phyloP scores from a whole-genome alignment of 1,140 invertebrate genomes.

The Drosophila simulans region DNA sequence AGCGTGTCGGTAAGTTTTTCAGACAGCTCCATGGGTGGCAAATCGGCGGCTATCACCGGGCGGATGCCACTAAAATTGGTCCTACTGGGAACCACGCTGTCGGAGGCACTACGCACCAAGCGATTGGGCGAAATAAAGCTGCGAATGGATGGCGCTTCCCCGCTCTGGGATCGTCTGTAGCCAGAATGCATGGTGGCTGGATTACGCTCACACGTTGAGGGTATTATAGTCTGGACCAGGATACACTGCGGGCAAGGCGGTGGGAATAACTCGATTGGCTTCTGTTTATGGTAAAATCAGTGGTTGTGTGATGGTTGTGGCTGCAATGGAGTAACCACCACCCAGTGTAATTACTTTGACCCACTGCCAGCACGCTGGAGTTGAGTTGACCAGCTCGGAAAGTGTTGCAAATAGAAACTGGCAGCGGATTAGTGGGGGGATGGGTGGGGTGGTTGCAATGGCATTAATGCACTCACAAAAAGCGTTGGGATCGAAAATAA shows the following conservation, averaged over 20 bases:
- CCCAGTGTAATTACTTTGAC: conserved; percentile 68
- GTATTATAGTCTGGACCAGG: too few species aligned
- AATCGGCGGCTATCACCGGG: neutral
- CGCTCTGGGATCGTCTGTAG: neutral
- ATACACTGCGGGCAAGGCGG: neutral
- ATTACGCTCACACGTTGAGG: too few species aligned
- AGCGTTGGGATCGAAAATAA: too few species aligned
- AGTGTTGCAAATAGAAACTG: neutral
- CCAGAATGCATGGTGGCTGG: neutral
- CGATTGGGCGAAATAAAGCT: too few species aligned
- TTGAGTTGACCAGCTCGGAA: neutral
- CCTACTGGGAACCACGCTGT: too few species aligned
- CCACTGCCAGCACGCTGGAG: conserved; percentile 40
- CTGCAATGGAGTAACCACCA: neutral
- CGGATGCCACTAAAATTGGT: neutral
- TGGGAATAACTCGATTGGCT: conserved; percentile 23
- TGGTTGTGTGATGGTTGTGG: neutral
- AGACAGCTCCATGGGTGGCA: neutral
- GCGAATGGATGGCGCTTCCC: too few species aligned
- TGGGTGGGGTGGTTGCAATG: neutral
- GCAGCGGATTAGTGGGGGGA: neutral
- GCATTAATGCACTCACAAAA: neutral
- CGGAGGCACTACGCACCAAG: too few species aligned
- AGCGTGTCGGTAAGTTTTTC: neutral
- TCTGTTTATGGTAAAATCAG: conserved; percentile 5